Conservation (phyloP, 2,888 invertebrate species). For the Tetrapedia diversipes region DNA sequence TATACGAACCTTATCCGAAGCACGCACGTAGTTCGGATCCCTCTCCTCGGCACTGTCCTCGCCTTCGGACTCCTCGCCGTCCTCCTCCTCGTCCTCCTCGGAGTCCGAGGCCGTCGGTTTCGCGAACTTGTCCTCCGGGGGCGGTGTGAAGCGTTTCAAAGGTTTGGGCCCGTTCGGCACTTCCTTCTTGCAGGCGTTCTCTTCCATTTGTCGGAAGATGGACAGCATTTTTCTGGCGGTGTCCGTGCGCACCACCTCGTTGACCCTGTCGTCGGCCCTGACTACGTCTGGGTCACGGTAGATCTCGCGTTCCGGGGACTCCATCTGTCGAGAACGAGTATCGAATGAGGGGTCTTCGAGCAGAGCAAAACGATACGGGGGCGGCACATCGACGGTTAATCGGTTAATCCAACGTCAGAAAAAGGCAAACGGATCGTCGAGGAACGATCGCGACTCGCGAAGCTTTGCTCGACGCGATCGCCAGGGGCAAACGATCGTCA, state of each 20-base stretch:
- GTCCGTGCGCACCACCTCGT: conserved; percentile 83
- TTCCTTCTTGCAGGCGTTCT: conserved; percentile 85
- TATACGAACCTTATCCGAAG: conserved; percentile 82
- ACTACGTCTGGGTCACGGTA: conserved; percentile 90
- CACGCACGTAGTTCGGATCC: conserved; percentile 82
- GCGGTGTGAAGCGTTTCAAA: conserved; percentile 94
- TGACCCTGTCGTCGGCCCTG: conserved; percentile 85
- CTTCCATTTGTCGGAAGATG: conserved; percentile 95
- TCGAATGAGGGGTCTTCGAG: too few species aligned
- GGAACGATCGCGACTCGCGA: background rate
- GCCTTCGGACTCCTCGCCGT: conserved; percentile 83
- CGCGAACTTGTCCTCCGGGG: conserved; percentile 88
- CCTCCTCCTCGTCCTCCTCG: conserved; percentile 84
- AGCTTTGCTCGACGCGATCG: too few species aligned
- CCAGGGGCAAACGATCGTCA: too few species aligned
- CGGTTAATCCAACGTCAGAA: background rate
- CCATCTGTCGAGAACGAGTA: conserved; percentile 81
- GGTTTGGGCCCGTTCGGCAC: conserved; percentile 89
- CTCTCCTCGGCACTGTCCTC: conserved; percentile 81
- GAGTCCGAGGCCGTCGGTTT: conserved; percentile 83
- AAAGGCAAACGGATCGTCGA: background rate
- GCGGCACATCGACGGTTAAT: background rate
- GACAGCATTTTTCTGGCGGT: conserved; percentile 94
- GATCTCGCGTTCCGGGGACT: conserved; percentile 89
- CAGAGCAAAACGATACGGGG: too few species aligned